These are phyloP conservation scores for Salmo trutta DNA, from an alignment of 2,797 vertebrate genomes.

Conservation along the genomic window DNA sequence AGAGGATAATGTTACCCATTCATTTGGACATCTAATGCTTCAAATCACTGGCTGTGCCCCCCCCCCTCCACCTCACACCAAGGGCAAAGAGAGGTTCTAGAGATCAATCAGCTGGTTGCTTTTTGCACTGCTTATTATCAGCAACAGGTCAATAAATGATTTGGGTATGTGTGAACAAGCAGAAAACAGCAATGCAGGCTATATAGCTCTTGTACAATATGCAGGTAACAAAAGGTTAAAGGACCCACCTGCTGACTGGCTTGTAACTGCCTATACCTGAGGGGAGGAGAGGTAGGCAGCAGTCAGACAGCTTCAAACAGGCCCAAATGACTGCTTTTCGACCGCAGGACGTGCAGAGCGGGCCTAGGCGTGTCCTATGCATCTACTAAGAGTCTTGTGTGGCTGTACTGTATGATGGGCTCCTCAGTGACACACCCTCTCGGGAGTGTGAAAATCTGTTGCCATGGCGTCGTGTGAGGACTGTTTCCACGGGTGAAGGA, in stretches of 20 bases:
- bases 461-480: constrained; percentile 27
- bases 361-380: not conserved
- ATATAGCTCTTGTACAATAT: not conserved
- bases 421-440: constrained; percentile 35
- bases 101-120: not conserved
- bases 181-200: not conserved
- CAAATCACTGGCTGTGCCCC: not conserved
- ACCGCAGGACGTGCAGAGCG: not conserved
- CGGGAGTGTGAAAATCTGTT: constrained; percentile 41
- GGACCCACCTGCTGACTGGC: not conserved
- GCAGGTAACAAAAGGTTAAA: not conserved
- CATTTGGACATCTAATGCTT: not conserved
- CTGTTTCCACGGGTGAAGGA: constrained; percentile 30
- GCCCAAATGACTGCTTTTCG: not conserved
- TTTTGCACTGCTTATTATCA: not conserved
- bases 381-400: constrained; percentile 4
- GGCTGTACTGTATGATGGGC: not conserved
- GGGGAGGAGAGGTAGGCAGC: not conserved
- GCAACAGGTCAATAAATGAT: not conserved
- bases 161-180: not conserved
- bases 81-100: not conserved
- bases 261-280: not conserved
- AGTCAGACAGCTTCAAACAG: not conserved
- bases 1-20: not conserved
- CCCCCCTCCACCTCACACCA: not conserved